Evolutionary conservation across 1,140 invertebrate species (phyloP).

Genomic region (Tetragnatha versicolor): DNA sequence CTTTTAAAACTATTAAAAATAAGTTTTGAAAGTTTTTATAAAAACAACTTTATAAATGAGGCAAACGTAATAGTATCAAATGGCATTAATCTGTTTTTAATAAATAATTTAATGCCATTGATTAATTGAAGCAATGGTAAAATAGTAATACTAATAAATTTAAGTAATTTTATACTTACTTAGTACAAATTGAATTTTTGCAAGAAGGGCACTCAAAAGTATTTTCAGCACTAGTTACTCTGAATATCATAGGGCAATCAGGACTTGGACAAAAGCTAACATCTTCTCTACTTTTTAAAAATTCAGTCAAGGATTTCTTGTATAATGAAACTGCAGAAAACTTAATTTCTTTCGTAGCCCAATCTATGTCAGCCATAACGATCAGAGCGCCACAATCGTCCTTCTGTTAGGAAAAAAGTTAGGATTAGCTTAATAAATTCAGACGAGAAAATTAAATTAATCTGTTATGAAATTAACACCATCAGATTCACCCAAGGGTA

Average conservation of each 20-base stretch:
- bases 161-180: too few relatives aligned
- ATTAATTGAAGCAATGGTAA: too few relatives aligned
- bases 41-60: too few relatives aligned
- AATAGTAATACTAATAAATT: too few relatives aligned
- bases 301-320: slow-evolving; percentile 23
- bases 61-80: too few relatives aligned
- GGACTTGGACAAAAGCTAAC: slow-evolving; percentile 46
- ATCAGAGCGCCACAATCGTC: not conserved
- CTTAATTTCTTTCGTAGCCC: slow-evolving; percentile 24
- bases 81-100: too few relatives aligned
- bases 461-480: too few relatives aligned
- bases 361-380: slow-evolving; percentile 30
- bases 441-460: too few relatives aligned
- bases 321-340: not conserved
- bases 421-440: too few relatives aligned
- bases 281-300: slow-evolving; percentile 11
- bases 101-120: not conserved
- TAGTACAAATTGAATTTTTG: slow-evolving; percentile 30
- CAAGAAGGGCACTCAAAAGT: slow-evolving; percentile 28
- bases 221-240: slow-evolving; percentile 6
- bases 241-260: slow-evolving; percentile 46
- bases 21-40: too few relatives aligned
- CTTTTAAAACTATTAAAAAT: too few relatives aligned
- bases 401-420: not conserved
- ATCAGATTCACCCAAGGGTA: too few relatives aligned